phyloP scores from a whole-genome alignment of 2,113 vertebrate species.

The Sialia sialis region DNA sequence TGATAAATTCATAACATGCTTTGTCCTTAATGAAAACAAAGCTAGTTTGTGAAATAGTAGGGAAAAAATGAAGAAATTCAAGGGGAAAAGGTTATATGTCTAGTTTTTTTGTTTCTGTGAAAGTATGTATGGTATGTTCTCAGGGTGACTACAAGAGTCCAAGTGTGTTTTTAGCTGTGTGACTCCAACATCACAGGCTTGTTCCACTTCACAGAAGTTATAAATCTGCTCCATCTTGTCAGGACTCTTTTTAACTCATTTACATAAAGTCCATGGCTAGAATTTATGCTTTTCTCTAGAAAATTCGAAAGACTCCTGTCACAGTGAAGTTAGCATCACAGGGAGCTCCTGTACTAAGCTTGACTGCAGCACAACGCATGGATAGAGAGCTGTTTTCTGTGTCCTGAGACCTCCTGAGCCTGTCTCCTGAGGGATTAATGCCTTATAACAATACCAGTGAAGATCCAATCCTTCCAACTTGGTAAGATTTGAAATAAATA shows the following conservation, averaged over 20 bases:
- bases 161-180: background rate
- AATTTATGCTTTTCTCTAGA: background rate
- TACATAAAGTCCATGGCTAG: background rate
- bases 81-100: background rate
- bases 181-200: background rate
- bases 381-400: background rate
- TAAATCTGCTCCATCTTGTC: background rate
- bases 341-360: background rate
- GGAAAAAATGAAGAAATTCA: background rate
- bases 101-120: background rate
- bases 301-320: background rate
- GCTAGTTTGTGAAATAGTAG: background rate
- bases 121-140: conserved; percentile 33
- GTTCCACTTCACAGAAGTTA: background rate
- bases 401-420: background rate
- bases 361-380: background rate
- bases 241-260: background rate
- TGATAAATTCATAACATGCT: background rate
- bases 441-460: background rate
- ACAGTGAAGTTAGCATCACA: background rate
- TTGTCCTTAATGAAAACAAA: background rate
- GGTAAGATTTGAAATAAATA: background rate
- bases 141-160: conserved; percentile 3
- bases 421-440: background rate
- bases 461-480: background rate